Evolutionary conservation across 1,140 invertebrate genomes (phyloP), one percentile per base, ranked within the genome.

Genomic region (Heterodera carotae): DNA sequence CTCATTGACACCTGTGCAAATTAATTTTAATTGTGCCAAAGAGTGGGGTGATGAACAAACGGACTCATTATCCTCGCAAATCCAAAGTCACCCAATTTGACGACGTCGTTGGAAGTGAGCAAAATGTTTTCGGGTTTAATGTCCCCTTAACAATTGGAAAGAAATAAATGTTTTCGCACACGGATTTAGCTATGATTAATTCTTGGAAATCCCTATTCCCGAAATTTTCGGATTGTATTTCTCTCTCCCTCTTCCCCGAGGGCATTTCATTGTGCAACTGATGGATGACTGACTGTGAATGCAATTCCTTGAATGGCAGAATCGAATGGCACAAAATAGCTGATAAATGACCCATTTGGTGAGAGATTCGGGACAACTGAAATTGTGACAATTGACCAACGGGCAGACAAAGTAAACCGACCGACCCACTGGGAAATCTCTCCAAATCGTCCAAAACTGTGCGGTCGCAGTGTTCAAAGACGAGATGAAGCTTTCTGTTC

Each of bases 41-140:
- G n/a, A n/a, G n/a, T n/a, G n/a, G n/a, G n/a, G n/a, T n/a, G n/a
- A n/a, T n/a, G n/a, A n/a, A n/a, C n/a, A n/a, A n/a, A 76, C 92
- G 91, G 90, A 94, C 95, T 97, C 80, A 99, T 91, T 91, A 97
- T 93, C 83, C 97, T 91, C 0, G 97, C 97, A 89, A 99, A 99
- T 33, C 97, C 97, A 89, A 99, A 99, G 88, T 99, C 97, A 86
- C 96, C 98, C 0, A 99, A 90, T 89, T 99, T 99, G 25, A 99
- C 94, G 34, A 97, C 92, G 0, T 95, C 95, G 75, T 94, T 92
- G 60, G 92, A 91, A 22, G 95, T 98, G n/a, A 99, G 91, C 25
- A 99, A 89, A 78, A 99, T 98, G 88, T 99, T 99, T 90, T 99
- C 97, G 2, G 97, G 97, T 88, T 99, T 98, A 0, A 99, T 94